Conservation (phyloP, 2,797 vertebrate genomes). For the Cryptoblepharus egeriae region DNA sequence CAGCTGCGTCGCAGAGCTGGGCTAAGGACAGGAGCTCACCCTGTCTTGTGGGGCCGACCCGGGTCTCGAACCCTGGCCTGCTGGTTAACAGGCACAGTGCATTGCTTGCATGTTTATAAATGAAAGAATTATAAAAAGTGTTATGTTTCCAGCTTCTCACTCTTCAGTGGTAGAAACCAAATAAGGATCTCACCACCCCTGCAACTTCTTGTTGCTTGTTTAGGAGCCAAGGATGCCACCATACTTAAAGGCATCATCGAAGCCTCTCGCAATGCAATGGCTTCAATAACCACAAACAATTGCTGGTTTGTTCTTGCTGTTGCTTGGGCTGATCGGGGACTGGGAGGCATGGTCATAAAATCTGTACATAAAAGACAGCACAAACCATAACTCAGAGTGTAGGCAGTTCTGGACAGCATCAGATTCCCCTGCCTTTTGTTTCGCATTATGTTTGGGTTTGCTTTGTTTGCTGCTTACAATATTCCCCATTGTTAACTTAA, state of each 20-base stretch:
- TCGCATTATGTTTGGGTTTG: not conserved
- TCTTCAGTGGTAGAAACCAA: too few species aligned
- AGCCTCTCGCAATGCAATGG: not conserved
- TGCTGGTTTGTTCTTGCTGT: not conserved
- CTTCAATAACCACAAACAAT: not conserved
- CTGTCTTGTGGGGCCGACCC: too few species aligned
- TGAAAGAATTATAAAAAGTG: not conserved
- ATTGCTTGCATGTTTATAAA: not conserved
- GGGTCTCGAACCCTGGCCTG: too few species aligned
- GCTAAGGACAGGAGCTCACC: too few species aligned
- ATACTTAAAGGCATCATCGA: not conserved
- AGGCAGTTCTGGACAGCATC: not conserved
- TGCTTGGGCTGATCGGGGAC: not conserved
- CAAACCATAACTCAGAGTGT: not conserved
- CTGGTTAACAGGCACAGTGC: too few species aligned
- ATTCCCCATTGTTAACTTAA: constrained; percentile 36
- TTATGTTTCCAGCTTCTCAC: too few species aligned
- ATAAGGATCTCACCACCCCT: too few species aligned
- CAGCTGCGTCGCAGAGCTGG: too few species aligned
- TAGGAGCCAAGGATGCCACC: not conserved
- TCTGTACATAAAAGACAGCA: not conserved
- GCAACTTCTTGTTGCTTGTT: not conserved
- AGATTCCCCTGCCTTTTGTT: constrained; percentile 1
- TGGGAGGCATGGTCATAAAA: not conserved
- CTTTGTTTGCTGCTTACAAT: constrained; percentile 39